These are phyloP conservation scores for Artemia sp. DNA, from an alignment of 2,888 invertebrate genomes.

Conservation along the genomic window DNA sequence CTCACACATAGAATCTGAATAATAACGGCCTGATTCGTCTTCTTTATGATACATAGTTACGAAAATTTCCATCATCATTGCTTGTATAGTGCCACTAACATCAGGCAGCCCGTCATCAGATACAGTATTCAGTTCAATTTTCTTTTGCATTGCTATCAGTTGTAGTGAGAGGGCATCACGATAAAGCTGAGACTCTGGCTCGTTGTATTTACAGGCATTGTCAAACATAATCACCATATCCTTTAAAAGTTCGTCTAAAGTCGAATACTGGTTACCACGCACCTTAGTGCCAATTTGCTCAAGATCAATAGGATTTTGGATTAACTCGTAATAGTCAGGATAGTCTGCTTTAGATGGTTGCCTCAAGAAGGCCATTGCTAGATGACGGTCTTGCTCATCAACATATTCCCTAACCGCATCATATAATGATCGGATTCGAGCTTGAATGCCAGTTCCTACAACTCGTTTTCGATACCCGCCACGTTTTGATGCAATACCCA, in stretches of 20 bases:
- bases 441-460: background rate
- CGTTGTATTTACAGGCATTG: slow-evolving; percentile 92
- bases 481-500: slow-evolving; percentile 39
- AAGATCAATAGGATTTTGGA: slow-evolving; percentile 90
- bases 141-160: slow-evolving; percentile 75
- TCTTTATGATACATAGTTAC: slow-evolving; percentile 88
- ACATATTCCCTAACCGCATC: slow-evolving; percentile 76
- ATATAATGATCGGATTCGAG: slow-evolving; percentile 43
- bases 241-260: slow-evolving; percentile 65
- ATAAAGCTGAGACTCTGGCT: slow-evolving; percentile 90
- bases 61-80: slow-evolving; percentile 73
- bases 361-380: slow-evolving; percentile 87
- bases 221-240: slow-evolving; percentile 87
- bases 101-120: slow-evolving; percentile 72
- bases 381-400: slow-evolving; percentile 65
- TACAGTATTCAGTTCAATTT: slow-evolving; percentile 47
- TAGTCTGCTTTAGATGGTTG: slow-evolving; percentile 82
- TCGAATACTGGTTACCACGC: slow-evolving; percentile 54
- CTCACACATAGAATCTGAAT: slow-evolving; percentile 87
- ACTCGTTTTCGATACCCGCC: slow-evolving; percentile 14
- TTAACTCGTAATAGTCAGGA: slow-evolving; percentile 93
- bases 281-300: slow-evolving; percentile 75
- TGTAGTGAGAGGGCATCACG: slow-evolving; percentile 89
- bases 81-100: slow-evolving; percentile 72
- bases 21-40: slow-evolving; percentile 89